phyloP scores from a whole-genome alignment of 2,797 vertebrate genomes.

The Sebastes hubbsi region DNA sequence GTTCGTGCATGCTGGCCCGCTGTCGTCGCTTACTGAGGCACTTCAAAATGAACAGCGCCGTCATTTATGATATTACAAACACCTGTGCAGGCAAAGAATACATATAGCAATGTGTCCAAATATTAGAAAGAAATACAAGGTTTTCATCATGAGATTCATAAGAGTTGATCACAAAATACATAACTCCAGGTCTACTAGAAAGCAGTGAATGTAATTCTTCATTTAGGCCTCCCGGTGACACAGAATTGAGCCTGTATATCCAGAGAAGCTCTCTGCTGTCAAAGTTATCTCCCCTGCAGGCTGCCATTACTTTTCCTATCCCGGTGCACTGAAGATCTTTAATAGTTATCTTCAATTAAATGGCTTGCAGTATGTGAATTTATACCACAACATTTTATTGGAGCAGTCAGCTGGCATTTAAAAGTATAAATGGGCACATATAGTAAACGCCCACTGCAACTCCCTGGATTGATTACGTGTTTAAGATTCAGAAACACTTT shows the following conservation, averaged over 20 bases:
- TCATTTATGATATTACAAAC: constrained; percentile 14
- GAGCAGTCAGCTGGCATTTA: constrained; percentile 29
- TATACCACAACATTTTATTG: constrained; percentile 31
- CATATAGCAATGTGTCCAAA: not conserved
- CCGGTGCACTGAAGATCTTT: constrained; percentile 31
- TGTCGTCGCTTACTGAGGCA: not conserved
- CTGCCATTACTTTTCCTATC: constrained; percentile 35
- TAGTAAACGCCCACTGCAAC: constrained; percentile 7
- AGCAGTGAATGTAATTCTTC: constrained; percentile 2
- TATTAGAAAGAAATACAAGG: not conserved
- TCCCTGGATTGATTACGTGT: constrained; percentile 16
- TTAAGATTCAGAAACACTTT: constrained; percentile 23
- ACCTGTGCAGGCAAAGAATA: not conserved
- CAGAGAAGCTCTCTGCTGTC: constrained; percentile 9
- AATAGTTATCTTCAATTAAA: constrained; percentile 48
- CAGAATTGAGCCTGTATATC: constrained; percentile 18
- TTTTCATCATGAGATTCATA: not conserved
- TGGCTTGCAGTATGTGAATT: constrained; percentile 33
- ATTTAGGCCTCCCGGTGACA: not conserved
- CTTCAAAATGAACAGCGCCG: constrained; percentile 15
- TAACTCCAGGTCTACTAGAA: not conserved
- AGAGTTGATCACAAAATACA: not conserved
- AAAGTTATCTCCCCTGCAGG: constrained; percentile 27
- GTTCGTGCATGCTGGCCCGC: not conserved
- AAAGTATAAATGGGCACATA: constrained; percentile 28